A percentile compares a stretch with the other conserved stretches of the same genome.
These are phyloP conservation scores for Cryptosula pallasiana DNA, from an alignment of 2,888 invertebrate species.

Conservation along the genomic window DNA sequence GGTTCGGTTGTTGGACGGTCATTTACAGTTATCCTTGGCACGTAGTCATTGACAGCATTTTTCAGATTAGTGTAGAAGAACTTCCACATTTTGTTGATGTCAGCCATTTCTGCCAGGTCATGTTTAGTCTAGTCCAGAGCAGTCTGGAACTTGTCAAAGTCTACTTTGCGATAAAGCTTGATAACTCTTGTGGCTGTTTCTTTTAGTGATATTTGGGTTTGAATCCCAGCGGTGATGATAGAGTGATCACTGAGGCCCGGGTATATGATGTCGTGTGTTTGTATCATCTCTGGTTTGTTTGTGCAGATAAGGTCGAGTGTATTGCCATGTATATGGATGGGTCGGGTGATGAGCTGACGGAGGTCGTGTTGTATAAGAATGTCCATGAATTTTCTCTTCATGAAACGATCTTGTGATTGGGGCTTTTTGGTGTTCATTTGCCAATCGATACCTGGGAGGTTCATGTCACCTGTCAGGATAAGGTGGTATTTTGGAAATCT, in stretches of 20 bases:
- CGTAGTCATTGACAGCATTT: not conserved
- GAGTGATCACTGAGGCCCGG: slow-evolving; percentile 12
- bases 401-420: not conserved
- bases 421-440: not conserved
- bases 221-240: not conserved
- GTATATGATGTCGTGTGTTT: not conserved
- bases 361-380: not conserved
- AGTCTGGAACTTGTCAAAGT: not conserved
- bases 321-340: not conserved
- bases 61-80: not conserved
- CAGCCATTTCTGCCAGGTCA: not conserved
- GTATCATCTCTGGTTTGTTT: not conserved
- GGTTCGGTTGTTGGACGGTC: not conserved
- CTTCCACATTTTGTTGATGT: slow-evolving; percentile 1
- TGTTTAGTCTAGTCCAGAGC: not conserved
- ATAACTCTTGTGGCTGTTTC: not conserved
- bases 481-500: not conserved
- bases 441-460: slow-evolving; percentile 10
- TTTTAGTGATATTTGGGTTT: not conserved
- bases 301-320: slow-evolving; percentile 10
- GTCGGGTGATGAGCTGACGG: not conserved
- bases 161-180: not conserved
- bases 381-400: not conserved
- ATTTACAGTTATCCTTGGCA: not conserved
- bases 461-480: slow-evolving; percentile 1